These are phyloP conservation scores for Pristionchus arcanus DNA, from an alignment of 2,888 invertebrate genomes.

Conservation along the genomic window DNA sequence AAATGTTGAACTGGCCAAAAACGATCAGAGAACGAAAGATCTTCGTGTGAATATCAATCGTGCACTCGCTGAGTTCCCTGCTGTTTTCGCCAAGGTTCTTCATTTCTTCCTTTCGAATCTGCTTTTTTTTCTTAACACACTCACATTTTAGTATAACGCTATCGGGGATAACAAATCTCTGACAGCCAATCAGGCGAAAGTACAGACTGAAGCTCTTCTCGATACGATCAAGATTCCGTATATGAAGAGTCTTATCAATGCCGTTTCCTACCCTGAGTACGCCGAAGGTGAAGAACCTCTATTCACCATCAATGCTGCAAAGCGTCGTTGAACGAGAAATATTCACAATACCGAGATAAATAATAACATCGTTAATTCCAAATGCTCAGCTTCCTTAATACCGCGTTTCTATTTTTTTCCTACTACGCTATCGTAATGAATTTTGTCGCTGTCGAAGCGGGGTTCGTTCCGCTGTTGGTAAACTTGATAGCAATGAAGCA, in stretches of 20 bases:
- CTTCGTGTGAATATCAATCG: not conserved
- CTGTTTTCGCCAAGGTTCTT: not conserved
- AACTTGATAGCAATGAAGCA: no score
- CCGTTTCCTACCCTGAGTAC: not conserved
- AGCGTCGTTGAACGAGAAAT: not conserved
- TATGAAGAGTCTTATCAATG: not conserved
- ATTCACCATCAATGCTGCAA: not conserved
- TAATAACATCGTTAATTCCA: no score
- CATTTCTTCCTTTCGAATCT: not conserved
- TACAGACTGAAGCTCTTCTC: not conserved
- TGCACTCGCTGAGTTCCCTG: not conserved
- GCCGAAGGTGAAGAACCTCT: not conserved
- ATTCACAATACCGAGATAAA: no score
- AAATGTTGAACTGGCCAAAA: not conserved
- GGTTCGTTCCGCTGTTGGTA: no score
- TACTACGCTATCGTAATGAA: no score
- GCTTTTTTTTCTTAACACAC: not conserved
- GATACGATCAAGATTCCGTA: not conserved
- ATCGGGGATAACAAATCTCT: not conserved
- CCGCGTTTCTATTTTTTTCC: no score
- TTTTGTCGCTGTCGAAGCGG: no score
- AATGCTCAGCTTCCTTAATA: no score
- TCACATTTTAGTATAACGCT: not conserved
- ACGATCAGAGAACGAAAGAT: not conserved
- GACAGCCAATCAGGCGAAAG: not conserved